Evolutionary conservation across 2,113 vertebrate species (phyloP), one percentile per base, ranked within the genome.

Genomic region (Trogon surrucura): DNA sequence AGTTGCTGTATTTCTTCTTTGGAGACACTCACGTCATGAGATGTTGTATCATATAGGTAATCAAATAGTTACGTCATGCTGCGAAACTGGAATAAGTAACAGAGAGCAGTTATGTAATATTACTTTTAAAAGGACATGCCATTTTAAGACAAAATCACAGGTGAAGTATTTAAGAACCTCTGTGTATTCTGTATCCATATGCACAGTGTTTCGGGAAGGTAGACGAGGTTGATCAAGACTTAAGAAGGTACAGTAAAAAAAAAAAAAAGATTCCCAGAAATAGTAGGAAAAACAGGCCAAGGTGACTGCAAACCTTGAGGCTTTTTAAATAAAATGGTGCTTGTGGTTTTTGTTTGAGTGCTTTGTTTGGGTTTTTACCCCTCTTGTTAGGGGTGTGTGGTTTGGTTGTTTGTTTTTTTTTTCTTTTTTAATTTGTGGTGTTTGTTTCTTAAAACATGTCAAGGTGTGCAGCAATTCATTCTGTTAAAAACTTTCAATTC

Each of bases 41-140:
- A 30, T 17, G 4, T 12, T 66, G 16, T 5, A 3, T 27, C 34
- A 25, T 16, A 22, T 16, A 4, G 0, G 0, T 20, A 15, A 50
- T 15, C 36, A 32, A 80, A 51, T 34, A 22, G 18, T 32, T 61
- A 22, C 5, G 16, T 71, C 45, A 8, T 29, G 71, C 36, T 53
- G 25, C 44, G 56, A 11, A 60, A 88, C 41, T 21, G 51, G 32
- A 45, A 15, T 47, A 62, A 45, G 17, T 27, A 23, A 25, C 32
- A 13, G 85, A 27, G 4, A 45, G 51, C 29, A n/a, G 23, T 9
- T 75, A 13, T 25, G 10, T 66, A n/a, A 44, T 60, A 81, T 56
- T 14, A 19, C 27, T 51, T 67, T 5, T n/a, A 56, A 72, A 73
- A 60, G 0, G 0, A 4, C 27, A 8, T 1, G 4, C 20, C 6